Percentiles rank a stretch among this genome's conserved stretches.
Conservation (phyloP, 2,888 invertebrate genomes). For the Lydus trimaculatus region DNA sequence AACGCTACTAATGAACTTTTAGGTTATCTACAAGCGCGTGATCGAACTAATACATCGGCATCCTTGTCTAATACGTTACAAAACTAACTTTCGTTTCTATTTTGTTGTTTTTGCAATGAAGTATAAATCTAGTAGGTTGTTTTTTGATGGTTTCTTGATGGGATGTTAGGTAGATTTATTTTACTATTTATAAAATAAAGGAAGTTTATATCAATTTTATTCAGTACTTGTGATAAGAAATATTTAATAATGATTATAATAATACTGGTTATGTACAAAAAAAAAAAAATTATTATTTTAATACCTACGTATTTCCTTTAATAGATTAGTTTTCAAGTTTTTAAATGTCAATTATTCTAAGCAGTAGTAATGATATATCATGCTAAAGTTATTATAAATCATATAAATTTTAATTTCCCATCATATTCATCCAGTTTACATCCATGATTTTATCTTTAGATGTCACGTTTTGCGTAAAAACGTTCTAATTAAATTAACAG, state of each 20-base stretch:
- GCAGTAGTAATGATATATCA: not conserved
- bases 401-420: not conserved
- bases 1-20: too few relatives aligned
- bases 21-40: too few relatives aligned
- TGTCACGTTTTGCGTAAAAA: not conserved
- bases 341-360: not conserved
- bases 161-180: not conserved
- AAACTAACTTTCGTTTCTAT: too few relatives aligned
- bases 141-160: not conserved
- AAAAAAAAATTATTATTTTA: not conserved
- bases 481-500: conserved; percentile 1
- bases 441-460: not conserved
- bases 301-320: not conserved
- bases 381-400: not conserved
- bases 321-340: conserved; percentile 1
- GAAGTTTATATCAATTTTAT: not conserved
- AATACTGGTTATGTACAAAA: not conserved
- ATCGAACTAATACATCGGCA: too few relatives aligned
- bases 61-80: too few relatives aligned
- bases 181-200: not conserved
- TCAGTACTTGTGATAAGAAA: not conserved
- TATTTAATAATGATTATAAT: not conserved
- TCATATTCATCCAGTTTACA: not conserved
- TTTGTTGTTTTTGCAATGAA: too few relatives aligned
- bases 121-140: too few relatives aligned